Conservation (phyloP, 2,113 vertebrate species). For the Hydrolagus affinis region DNA sequence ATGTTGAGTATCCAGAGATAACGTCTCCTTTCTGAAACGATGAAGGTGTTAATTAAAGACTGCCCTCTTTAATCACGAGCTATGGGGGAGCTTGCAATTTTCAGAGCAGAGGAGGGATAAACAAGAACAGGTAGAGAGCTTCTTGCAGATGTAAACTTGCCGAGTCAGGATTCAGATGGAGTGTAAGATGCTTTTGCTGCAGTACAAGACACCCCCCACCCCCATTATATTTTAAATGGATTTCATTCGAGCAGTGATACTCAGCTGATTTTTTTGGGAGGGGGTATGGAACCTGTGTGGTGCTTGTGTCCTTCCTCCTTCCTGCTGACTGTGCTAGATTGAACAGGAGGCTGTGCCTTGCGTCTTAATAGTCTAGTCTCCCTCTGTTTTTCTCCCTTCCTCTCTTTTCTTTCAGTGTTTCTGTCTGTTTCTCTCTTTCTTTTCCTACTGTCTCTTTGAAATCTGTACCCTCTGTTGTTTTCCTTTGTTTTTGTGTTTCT, state of each 20-base stretch:
- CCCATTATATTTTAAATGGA: neutral
- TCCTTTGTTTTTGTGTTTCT: neutral
- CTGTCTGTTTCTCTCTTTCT: neutral
- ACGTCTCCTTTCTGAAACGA: neutral
- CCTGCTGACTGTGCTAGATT: conserved; percentile 24
- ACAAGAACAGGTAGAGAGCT: neutral
- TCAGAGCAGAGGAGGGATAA: neutral
- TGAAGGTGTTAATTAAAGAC: neutral
- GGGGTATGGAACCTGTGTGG: neutral
- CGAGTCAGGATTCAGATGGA: neutral
- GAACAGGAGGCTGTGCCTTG: conserved; percentile 4
- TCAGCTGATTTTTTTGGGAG: conserved; percentile 14
- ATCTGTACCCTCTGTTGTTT: neutral
- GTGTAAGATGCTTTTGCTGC: conserved; percentile 11
- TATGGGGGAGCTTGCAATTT: neutral
- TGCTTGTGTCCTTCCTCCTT: conserved; percentile 9
- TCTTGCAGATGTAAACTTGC: conserved; percentile 7
- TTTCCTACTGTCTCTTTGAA: neutral
- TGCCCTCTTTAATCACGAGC: neutral
- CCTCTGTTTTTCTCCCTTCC: neutral
- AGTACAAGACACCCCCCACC: neutral
- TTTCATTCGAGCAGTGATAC: conserved; percentile 8
- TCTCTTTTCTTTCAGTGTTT: neutral
- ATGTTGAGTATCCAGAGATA: neutral
- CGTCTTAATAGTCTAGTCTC: neutral